A percentile compares a stretch with the other conserved stretches of the same genome.
These are phyloP conservation scores for Paramormyrops hopkinsi DNA, from an alignment of 2,797 vertebrate species.

Conservation along the genomic window DNA sequence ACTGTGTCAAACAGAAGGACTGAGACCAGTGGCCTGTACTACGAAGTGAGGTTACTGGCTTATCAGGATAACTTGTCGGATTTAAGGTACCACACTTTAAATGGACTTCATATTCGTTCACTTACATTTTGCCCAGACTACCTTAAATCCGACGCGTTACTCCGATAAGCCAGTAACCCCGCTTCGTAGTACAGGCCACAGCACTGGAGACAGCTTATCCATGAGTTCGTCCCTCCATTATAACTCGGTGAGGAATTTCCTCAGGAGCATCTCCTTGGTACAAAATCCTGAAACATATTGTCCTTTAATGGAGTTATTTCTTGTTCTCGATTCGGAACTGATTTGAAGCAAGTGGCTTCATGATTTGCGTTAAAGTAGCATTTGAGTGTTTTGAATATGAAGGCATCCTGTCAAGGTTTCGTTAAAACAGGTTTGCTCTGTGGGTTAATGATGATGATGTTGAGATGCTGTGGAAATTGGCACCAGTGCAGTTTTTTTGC, in stretches of 20 bases:
- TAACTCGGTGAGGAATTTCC: not conserved
- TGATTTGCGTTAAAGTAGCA: not conserved
- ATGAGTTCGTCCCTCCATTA: not conserved
- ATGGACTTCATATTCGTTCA: not conserved
- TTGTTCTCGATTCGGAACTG: not conserved
- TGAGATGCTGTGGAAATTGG: not conserved
- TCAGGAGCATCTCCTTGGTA: not conserved
- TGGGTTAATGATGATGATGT: not conserved
- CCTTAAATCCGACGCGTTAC: not conserved
- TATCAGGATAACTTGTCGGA: not conserved
- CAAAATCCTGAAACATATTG: slow-evolving; percentile 8
- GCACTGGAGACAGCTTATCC: not conserved
- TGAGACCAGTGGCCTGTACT: not conserved
- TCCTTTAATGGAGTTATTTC: not conserved
- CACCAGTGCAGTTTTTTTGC: not conserved
- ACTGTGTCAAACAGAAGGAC: not conserved
- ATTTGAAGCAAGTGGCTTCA: not conserved
- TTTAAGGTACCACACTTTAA: not conserved
- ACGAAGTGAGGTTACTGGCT: not conserved
- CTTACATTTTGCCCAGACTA: not conserved
- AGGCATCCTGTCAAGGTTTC: not conserved
- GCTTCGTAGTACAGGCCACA: no score
- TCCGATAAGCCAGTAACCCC: no score
- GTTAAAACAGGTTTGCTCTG: not conserved
- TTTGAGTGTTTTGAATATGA: not conserved